Evolutionary conservation across 2,797 vertebrate species (phyloP), one percentile per base, ranked within the genome.

Genomic region (Amblyopsis hoosieri): DNA sequence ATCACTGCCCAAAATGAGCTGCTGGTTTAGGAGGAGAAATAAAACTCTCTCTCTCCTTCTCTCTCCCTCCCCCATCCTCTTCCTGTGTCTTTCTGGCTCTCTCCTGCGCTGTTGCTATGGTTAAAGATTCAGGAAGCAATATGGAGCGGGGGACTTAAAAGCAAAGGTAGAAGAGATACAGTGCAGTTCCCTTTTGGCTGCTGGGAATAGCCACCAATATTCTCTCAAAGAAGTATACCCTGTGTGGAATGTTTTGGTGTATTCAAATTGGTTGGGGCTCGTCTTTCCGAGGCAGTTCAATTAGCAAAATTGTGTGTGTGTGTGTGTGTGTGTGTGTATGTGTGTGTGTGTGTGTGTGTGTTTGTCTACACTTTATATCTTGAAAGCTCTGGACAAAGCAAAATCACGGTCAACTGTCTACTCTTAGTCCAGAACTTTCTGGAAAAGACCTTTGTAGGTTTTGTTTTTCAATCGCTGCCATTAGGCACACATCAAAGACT

Each of bases 1-100:
- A 85, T 92, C 90, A 89, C 76, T 82, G 86, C 77, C 82, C 74
- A 86, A 88, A 88, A 85, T 78, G 80, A 87, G 82, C 70, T 72
- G 70, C 81, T 80, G 80, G 76, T 83, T 84, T 72, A 48, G 78
- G 77, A 60, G 71, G 50, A 59, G 69, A 56, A 59, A 17, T 14
- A 8, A 51, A 17, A 1, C 12, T 72, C 57, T 75, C 42, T 53
- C 7, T 58, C 12, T 69, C 54, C 64, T 51, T 70, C 45, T 58
- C 13, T 60, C 47, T 49, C 60, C 50, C 53, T 76, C 62, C 66
- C 45, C 5, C 12, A 67, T 63, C 62, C 33, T 6, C 65, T 71
- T 62, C n/a, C 14, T 42, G 45, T 67, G 49, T 66, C 55, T 61
- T 13, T 62, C 15, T 63, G 23, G 64, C 47, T 60, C 14, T 60